Conservation (phyloP, 2,797 vertebrate species). For the Girardinus metallicus region DNA sequence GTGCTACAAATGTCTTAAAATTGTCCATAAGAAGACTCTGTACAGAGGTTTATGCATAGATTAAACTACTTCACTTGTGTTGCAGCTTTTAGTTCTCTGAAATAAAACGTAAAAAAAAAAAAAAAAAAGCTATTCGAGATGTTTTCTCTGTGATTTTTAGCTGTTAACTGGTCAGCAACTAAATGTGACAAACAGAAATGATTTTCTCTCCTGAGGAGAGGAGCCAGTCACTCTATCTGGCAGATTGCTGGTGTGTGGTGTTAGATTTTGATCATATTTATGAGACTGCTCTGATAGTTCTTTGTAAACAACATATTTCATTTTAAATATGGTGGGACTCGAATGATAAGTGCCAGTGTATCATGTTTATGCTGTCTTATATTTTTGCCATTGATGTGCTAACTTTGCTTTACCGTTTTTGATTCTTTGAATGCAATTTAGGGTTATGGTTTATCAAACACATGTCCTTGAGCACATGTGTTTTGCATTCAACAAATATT, state of each 20-base stretch:
- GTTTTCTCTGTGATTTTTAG: slow-evolving; percentile 38
- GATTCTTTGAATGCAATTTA: slow-evolving; percentile 28
- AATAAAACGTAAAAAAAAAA: slow-evolving; percentile 16
- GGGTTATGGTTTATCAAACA: slow-evolving; percentile 8
- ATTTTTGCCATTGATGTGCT: slow-evolving; percentile 22
- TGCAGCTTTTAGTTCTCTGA: slow-evolving; percentile 18
- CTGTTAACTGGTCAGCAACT: slow-evolving; percentile 37
- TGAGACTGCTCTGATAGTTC: slow-evolving; percentile 36
- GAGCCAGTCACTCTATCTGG: slow-evolving; percentile 16
- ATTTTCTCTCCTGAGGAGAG: slow-evolving; percentile 33
- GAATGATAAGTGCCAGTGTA: slow-evolving; percentile 23
- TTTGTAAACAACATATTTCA: slow-evolving; percentile 50
- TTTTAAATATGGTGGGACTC: slow-evolving; percentile 48
- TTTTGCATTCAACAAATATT: slow-evolving; percentile 8
- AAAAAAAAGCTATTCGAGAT: slow-evolving; percentile 14
- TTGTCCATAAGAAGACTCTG: slow-evolving; percentile 15
- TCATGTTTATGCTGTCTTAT: slow-evolving; percentile 14
- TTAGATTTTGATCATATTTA: slow-evolving; percentile 48
- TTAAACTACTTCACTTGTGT: slow-evolving; percentile 19
- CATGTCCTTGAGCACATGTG: slow-evolving; percentile 10
- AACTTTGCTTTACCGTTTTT: slow-evolving; percentile 7
- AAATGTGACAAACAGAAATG: slow-evolving; percentile 49
- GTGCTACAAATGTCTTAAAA: slow-evolving; percentile 14
- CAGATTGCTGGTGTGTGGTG: slow-evolving; percentile 46
- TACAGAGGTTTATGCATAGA: slow-evolving; percentile 16